A percentile compares a stretch with the other conserved stretches of the same genome.
phyloP scores from a whole-genome alignment of 2,113 vertebrate genomes.

The Ceyx margarethae region DNA sequence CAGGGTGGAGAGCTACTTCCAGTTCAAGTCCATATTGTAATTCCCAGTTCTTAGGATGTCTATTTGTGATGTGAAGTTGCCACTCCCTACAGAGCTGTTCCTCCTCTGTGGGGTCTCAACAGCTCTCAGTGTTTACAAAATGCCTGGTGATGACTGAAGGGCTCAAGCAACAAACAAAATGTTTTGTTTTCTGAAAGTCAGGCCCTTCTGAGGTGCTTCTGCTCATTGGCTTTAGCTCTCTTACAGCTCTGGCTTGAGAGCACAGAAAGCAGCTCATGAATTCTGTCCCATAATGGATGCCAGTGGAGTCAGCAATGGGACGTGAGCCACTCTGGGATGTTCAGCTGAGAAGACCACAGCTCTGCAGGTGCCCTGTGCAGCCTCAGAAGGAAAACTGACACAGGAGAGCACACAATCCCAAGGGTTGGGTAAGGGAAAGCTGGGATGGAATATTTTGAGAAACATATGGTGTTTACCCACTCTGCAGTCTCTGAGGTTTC shows the following conservation, averaged over 20 bases:
- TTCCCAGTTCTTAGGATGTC: neutral
- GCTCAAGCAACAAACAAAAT: neutral
- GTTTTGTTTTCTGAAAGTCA: neutral
- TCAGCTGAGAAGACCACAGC: neutral
- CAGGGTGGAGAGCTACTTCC: neutral
- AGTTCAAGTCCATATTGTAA: neutral
- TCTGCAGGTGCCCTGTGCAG: fast-evolving
- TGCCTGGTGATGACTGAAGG: neutral
- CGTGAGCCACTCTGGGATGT: neutral
- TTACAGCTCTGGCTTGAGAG: neutral
- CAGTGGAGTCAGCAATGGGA: neutral
- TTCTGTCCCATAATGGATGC: neutral
- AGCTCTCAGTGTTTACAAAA: neutral
- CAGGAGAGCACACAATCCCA: neutral
- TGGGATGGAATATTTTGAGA: neutral
- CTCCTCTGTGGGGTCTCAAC: neutral
- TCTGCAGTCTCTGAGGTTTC: neutral
- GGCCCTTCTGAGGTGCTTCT: neutral
- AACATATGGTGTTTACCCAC: neutral
- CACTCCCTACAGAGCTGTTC: neutral
- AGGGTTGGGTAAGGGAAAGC: neutral
- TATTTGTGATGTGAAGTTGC: neutral
- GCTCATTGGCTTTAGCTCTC: neutral
- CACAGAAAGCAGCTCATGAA: neutral
- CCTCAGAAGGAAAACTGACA: neutral